Evolutionary conservation across 2,888 invertebrate genomes (phyloP).

Genomic region (Anodontia alba): DNA sequence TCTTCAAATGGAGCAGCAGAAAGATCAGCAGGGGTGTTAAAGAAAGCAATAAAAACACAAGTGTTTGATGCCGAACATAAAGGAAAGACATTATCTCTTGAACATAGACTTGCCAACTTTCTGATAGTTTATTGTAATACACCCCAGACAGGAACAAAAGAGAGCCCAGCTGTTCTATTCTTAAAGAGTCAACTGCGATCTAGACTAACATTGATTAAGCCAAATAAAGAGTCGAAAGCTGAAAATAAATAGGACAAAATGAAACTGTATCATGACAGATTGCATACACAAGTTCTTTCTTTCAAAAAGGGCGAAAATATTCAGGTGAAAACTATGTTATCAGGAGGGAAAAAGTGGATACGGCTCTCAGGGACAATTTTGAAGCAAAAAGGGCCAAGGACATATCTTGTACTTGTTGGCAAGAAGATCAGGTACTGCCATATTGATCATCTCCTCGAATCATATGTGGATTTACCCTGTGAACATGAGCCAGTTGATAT

Average conservation of each 20-base stretch:
- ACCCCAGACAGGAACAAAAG: no score
- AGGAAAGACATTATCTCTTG: not conserved
- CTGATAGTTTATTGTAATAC: no score
- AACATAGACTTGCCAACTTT: no score
- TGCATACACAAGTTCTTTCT: not conserved
- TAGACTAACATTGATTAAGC: no score
- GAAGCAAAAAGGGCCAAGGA: no score
- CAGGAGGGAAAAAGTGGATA: no score
- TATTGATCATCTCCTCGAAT: not conserved
- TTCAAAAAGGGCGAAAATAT: conserved; percentile 20
- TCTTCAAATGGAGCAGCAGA: conserved; percentile 45
- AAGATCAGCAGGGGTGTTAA: conserved; percentile 39
- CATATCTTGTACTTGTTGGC: conserved; percentile 13
- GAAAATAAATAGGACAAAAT: conserved; percentile 16
- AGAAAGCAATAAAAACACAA: conserved; percentile 29
- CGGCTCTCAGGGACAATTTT: no score
- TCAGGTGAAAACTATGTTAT: conserved; percentile 9
- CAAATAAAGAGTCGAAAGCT: no score
- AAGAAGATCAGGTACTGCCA: conserved; percentile 10
- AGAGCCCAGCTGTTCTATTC: no score
- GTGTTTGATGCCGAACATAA: conserved; percentile 11
- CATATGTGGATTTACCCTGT: not conserved
- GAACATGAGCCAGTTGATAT: not conserved
- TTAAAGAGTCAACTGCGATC: no score
- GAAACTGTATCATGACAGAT: conserved; percentile 15